These are phyloP conservation scores for Ammodytes dubius DNA, from an alignment of 2,113 vertebrate species.

Conservation along the genomic window DNA sequence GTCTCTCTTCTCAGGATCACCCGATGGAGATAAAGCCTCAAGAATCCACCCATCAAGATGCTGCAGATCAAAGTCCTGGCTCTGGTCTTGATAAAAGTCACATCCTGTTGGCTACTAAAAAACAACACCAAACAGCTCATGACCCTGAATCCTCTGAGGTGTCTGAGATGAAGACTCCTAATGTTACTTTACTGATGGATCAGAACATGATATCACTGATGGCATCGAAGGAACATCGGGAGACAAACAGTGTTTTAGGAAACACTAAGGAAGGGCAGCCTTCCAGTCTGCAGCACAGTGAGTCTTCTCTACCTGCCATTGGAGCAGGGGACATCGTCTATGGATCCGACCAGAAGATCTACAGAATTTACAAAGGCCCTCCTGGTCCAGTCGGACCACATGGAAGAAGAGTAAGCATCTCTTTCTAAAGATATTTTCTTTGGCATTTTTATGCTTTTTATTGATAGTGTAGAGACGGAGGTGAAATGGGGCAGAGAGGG, in stretches of 20 bases:
- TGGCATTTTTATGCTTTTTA: too few relatives aligned
- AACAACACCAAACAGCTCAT: constrained; percentile 22
- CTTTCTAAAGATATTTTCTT: neutral
- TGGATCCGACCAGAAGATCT: constrained; percentile 30
- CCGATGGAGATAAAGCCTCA: neutral
- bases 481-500: too few relatives aligned
- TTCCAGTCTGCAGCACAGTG: neutral
- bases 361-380: constrained; percentile 66
- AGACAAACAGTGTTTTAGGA: neutral
- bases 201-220: constrained; percentile 42
- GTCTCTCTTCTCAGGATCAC: constrained; percentile 15
- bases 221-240: neutral
- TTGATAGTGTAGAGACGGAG: too few relatives aligned
- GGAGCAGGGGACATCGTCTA: neutral
- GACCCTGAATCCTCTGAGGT: constrained; percentile 52
- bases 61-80: neutral
- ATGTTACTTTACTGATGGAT: constrained; percentile 40
- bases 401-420: constrained; percentile 83
- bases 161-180: neutral
- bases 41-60: neutral
- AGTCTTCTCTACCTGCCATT: neutral
- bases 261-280: neutral
- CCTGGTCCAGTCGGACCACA: constrained; percentile 76
- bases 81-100: constrained; percentile 54
- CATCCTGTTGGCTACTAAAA: constrained; percentile 1